Evolutionary conservation across 2,888 invertebrate genomes (phyloP).

Genomic region (Tetrapedia diversipes): DNA sequence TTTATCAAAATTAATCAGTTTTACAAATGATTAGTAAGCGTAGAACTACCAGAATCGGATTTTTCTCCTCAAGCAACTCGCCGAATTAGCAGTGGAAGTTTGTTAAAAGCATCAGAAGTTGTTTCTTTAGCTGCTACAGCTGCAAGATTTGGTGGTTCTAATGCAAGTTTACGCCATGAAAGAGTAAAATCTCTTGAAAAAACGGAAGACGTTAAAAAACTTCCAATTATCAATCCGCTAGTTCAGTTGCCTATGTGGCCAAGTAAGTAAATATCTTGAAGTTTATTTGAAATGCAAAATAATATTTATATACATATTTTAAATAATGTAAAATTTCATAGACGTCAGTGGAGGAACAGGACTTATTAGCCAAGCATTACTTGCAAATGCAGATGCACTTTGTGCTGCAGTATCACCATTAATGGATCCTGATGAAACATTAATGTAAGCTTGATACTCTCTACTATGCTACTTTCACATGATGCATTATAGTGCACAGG

Average conservation of each 20-base stretch:
- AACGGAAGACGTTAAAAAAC: slow-evolving; percentile 85
- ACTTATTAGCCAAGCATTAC: slow-evolving; percentile 96
- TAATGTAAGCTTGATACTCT: slow-evolving; percentile 83
- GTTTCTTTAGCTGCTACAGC: slow-evolving; percentile 86
- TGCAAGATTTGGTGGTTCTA: slow-evolving; percentile 83
- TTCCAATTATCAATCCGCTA: slow-evolving; percentile 95
- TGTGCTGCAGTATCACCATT: slow-evolving; percentile 98
- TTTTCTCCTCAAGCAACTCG: slow-evolving; percentile 93
- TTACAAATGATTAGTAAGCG: slow-evolving; percentile 76
- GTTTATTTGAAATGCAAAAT: not conserved
- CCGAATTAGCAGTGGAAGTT: slow-evolving; percentile 95
- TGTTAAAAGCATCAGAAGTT: slow-evolving; percentile 90
- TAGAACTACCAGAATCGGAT: slow-evolving; percentile 84
- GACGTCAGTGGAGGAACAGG: slow-evolving; percentile 90
- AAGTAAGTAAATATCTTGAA: slow-evolving; percentile 84
- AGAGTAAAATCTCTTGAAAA: slow-evolving; percentile 84
- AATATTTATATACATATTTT: not conserved
- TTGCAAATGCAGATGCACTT: slow-evolving; percentile 97
- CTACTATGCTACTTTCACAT: not conserved
- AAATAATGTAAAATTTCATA: slow-evolving; percentile 62
- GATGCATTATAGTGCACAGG: not conserved
- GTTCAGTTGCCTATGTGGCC: slow-evolving; percentile 95
- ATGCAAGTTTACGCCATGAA: slow-evolving; percentile 76
- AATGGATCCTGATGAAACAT: slow-evolving; percentile 95
- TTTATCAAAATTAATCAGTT: slow-evolving; percentile 27